Evolutionary conservation across 2,797 vertebrate species (phyloP), one percentile per base, ranked within the genome.

Genomic region (Sebastes taczanowskii): DNA sequence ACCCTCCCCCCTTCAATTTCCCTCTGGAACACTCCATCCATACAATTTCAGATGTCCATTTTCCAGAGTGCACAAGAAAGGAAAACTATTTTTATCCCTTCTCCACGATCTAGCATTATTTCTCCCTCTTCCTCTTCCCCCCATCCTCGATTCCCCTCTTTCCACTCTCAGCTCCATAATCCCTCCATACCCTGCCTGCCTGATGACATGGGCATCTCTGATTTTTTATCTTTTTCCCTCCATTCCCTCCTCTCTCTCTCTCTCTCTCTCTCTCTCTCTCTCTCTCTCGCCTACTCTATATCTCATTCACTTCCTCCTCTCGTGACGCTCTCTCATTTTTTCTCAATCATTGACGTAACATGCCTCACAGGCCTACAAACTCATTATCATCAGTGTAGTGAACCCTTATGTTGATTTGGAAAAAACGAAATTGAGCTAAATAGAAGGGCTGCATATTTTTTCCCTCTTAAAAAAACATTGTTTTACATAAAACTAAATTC

Each of bases 1-100:
- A 71, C 80, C 78, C 68, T 66, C 74, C 78, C 75, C 77, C 76
- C 78, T 80, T 81, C 71, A 70, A 34, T 86, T 79, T 84, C 82
- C 80, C 82, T 67, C 72, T 81, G 80, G 82, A 91, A 76, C 78
- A 60, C 84, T 88, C 89, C 86, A 90, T 87, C 85, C 81, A 84
- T 73, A 86, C 86, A 83, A 86, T 91, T 91, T 93, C 80, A 89
- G 71, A 92, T 91, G 91, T 89, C 92, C 84, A 87, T 93, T 92
- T 93, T 89, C 86, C 88, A 89, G 87, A 91, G 87, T 88, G 91
- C 91, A 87, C 76, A 91, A 92, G 86, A 89, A 92, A 91, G 75
- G 86, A 86, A 86, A 91, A 92, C 91, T 92, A 92, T 93, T 94
- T 94, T 90, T 91, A 91, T 90, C 91, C 89, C 77, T 76, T 83